phyloP scores from a whole-genome alignment of 1,140 invertebrate species.

The Cydia amplana region DNA sequence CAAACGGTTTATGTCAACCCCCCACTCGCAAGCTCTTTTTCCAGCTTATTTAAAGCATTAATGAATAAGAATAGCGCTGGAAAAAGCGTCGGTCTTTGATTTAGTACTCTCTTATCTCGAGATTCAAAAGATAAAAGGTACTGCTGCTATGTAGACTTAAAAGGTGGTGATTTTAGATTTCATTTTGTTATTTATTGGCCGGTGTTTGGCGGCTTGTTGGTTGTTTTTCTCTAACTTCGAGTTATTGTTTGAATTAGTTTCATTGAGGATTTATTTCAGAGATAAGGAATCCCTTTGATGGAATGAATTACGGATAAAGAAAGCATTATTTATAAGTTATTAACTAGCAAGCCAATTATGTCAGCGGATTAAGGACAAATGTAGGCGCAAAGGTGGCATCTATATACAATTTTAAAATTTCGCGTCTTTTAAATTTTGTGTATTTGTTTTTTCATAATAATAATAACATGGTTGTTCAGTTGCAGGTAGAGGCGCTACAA shows the following conservation, averaged over 20 bases:
- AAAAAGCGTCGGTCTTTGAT: slow-evolving; percentile 57
- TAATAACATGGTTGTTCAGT: too few species aligned
- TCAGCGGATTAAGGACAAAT: too few species aligned
- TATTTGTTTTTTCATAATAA: too few species aligned
- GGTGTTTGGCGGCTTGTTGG: slow-evolving; percentile 20
- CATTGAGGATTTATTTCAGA: slow-evolving; percentile 11
- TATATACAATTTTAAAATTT: too few species aligned
- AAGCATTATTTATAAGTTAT: not conserved
- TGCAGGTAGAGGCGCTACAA: too few species aligned
- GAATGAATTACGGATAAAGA: not conserved
- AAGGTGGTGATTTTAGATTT: slow-evolving; percentile 34
- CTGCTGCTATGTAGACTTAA: slow-evolving; percentile 19
- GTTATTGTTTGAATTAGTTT: slow-evolving; percentile 9
- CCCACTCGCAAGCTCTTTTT: slow-evolving; percentile 62
- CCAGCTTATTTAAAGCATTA: slow-evolving; percentile 69
- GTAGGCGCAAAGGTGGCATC: too few species aligned
- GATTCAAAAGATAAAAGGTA: slow-evolving; percentile 37
- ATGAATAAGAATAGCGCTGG: slow-evolving; percentile 69
- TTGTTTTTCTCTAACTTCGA: slow-evolving; percentile 5
- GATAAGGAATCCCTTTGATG: not conserved
- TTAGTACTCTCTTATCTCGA: slow-evolving; percentile 50
- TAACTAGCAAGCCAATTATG: not conserved
- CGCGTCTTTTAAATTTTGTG: too few species aligned
- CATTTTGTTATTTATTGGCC: slow-evolving; percentile 38
- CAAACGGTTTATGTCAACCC: slow-evolving; percentile 68